Percentiles rank a stretch among this genome's conserved stretches.
Conservation (phyloP, 2,113 vertebrate genomes). For the Pavo muticus region DNA sequence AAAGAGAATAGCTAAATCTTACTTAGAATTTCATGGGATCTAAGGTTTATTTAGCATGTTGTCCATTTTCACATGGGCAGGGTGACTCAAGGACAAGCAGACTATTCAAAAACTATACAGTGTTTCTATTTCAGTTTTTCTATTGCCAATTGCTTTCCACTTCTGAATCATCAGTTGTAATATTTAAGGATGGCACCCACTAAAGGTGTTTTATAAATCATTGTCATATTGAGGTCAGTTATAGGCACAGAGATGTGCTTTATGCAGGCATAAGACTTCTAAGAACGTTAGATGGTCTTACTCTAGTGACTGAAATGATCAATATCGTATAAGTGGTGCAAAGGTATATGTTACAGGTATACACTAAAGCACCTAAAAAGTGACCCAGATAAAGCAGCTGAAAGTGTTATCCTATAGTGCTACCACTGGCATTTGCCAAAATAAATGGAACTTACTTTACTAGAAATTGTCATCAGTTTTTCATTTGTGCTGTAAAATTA, state of each 20-base stretch:
- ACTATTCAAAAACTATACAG: not conserved
- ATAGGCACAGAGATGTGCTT: not conserved
- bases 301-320: not conserved
- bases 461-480: constrained; percentile 51
- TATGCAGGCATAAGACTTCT: not conserved
- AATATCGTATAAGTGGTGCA: not conserved
- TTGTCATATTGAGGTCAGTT: not conserved
- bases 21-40: not conserved
- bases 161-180: not conserved
- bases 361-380: not conserved
- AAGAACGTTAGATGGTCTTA: not conserved
- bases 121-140: not conserved
- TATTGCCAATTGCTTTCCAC: not conserved
- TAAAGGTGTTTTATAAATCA: not conserved
- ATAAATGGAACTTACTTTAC: constrained; percentile 29
- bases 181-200: not conserved
- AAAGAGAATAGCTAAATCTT: not conserved
- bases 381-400: not conserved
- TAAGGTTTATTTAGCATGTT: not conserved
- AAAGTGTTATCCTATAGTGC: not conserved
- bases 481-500: constrained; percentile 68
- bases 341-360: not conserved
- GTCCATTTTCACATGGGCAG: not conserved
- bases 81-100: not conserved
- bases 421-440: not conserved